These are phyloP conservation scores for Pedetes capensis DNA, from an alignment of 2,113 vertebrate genomes.

Conservation along the genomic window DNA sequence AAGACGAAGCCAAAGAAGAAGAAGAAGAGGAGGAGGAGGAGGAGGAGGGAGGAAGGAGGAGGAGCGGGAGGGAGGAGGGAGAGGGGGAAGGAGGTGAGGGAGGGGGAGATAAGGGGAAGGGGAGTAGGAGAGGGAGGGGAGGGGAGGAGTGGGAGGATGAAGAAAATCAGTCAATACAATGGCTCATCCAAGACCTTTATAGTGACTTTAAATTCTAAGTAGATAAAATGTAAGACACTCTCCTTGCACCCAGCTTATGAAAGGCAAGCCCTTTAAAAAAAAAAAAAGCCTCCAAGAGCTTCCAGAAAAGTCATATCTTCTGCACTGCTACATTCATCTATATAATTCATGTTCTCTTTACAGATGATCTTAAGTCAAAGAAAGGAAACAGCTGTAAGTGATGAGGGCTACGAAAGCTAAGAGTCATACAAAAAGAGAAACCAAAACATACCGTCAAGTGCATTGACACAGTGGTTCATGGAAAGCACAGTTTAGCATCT, in stretches of 20 bases:
- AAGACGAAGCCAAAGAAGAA: too few species aligned
- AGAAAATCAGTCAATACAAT: too few species aligned
- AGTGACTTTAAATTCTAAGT: background rate
- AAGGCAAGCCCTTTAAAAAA: background rate
- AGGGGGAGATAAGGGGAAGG: too few species aligned
- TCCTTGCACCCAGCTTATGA: constrained; percentile 51
- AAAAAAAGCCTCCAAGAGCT: background rate
- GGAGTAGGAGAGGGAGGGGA: too few species aligned
- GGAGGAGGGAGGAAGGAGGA: too few species aligned
- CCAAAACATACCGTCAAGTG: constrained; percentile 2
- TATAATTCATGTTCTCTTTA: background rate
- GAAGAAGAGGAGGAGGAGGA: too few species aligned
- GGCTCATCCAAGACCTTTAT: background rate
- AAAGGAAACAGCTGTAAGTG: background rate
- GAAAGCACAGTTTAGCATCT: background rate
- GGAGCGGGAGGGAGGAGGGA: too few species aligned
- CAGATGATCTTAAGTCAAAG: background rate
- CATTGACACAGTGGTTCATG: background rate
- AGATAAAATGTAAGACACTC: rapidly evolving
- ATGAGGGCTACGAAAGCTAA: constrained; percentile 23
- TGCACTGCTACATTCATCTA: background rate
- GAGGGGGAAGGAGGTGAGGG: too few species aligned
- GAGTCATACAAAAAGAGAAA: background rate
- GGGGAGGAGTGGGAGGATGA: too few species aligned
- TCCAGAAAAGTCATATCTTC: background rate